Evolutionary conservation across 2,888 invertebrate genomes (phyloP).

Genomic region (Sphecodes monilicornis): DNA sequence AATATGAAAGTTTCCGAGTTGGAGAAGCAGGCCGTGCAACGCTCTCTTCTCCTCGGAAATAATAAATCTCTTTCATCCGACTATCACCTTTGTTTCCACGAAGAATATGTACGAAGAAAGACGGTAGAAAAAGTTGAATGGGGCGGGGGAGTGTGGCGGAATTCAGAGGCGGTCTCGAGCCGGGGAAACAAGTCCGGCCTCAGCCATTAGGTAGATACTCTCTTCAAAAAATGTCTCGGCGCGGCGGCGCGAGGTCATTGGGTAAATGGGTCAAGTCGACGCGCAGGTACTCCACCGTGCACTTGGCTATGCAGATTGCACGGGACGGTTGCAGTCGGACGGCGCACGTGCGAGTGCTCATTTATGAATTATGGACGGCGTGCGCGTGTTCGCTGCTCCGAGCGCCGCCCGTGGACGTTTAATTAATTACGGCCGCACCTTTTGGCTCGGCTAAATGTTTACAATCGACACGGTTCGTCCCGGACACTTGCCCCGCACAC

Average conservation of each 20-base stretch:
- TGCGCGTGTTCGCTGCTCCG: constrained; percentile 1
- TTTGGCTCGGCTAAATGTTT: background rate
- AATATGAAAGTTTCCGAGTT: constrained; percentile 1
- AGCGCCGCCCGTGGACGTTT: constrained; percentile 20
- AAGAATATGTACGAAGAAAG: constrained; percentile 12
- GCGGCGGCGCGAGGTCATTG: constrained; percentile 70
- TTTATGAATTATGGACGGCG: constrained; percentile 48
- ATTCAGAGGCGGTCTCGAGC: constrained; percentile 42
- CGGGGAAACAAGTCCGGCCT: constrained; percentile 40
- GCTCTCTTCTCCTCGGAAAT: constrained; percentile 15
- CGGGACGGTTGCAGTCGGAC: constrained; percentile 33
- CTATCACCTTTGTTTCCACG: constrained; percentile 43
- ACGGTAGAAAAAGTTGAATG: background rate
- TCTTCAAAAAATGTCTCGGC: constrained; percentile 64
- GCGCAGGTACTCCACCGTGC: constrained; percentile 57
- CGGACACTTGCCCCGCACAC: background rate
- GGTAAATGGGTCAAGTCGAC: constrained; percentile 77
- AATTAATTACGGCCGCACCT: constrained; percentile 20
- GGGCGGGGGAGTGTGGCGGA: background rate
- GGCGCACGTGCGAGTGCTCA: constrained; percentile 25
- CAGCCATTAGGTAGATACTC: constrained; percentile 65
- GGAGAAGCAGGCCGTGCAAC: background rate
- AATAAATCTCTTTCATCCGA: constrained; percentile 31
- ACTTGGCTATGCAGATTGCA: constrained; percentile 69
- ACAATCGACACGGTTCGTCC: background rate